Conservation (phyloP, 2,113 vertebrate species). For the Pedetes capensis region DNA sequence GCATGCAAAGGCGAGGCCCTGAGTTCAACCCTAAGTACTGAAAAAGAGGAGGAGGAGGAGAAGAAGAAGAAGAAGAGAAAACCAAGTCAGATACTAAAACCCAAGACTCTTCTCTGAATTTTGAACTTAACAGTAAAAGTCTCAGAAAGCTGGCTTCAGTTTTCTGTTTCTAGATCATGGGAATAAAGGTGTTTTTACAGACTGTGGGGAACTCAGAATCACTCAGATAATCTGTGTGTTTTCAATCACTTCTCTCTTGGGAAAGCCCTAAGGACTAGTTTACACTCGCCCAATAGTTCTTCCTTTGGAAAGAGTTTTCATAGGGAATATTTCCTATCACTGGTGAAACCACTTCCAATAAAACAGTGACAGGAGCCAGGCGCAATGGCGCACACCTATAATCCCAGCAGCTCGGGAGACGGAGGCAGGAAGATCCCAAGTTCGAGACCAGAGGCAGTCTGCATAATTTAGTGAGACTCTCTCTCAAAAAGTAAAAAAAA, state of each 20-base stretch:
- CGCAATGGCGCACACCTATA: too few relatives aligned
- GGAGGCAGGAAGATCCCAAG: too few relatives aligned
- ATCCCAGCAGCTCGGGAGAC: too few relatives aligned
- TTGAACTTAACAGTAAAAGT: constrained; percentile 20
- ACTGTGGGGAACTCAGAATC: not conserved
- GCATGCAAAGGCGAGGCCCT: too few relatives aligned
- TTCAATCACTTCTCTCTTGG: not conserved
- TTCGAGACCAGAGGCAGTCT: too few relatives aligned
- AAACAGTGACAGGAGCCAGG: not conserved
- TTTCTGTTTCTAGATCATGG: not conserved
- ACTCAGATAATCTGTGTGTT: not conserved
- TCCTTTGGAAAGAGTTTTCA: not conserved
- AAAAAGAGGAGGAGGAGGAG: too few relatives aligned
- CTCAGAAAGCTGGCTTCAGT: not conserved
- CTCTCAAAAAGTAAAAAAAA: too few relatives aligned
- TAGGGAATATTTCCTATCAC: not conserved
- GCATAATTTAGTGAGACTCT: too few relatives aligned
- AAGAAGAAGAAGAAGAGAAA: too few relatives aligned
- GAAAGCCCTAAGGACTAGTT: not conserved
- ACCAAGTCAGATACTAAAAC: not conserved
- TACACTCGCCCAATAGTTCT: not conserved
- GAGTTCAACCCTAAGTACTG: too few relatives aligned
- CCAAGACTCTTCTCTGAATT: not conserved
- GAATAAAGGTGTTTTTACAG: not conserved
- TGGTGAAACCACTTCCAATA: not conserved